phyloP scores from a whole-genome alignment of 2,888 invertebrate species.

The Epinotia demarniana region DNA sequence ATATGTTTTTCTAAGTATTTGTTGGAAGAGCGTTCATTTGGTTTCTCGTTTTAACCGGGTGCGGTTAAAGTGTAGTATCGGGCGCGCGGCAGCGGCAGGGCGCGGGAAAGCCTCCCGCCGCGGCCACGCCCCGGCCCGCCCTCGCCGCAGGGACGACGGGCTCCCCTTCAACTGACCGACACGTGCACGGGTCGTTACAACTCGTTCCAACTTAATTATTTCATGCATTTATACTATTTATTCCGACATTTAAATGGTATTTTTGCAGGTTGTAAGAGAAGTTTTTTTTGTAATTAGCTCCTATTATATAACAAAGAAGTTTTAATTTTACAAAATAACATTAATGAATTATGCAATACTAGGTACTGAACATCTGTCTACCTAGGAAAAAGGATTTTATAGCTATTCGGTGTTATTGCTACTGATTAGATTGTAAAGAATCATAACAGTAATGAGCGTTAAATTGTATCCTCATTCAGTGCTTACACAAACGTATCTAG shows the following conservation, averaged over 20 bases:
- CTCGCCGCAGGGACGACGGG: slow-evolving; percentile 21
- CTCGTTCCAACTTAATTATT: slow-evolving; percentile 9
- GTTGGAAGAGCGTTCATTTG: not conserved
- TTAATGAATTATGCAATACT: too few species aligned
- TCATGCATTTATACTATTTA: not conserved
- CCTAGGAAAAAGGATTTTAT: too few species aligned
- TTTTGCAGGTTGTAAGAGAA: not conserved
- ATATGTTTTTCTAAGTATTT: slow-evolving; percentile 3
- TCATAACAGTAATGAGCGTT: not conserved
- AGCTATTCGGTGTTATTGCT: too few species aligned
- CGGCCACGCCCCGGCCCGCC: slow-evolving; percentile 51
- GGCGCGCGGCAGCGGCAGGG: not conserved
- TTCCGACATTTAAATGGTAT: not conserved
- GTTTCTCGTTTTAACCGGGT: slow-evolving; percentile 14
- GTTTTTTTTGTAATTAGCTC: not conserved
- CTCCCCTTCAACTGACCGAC: slow-evolving; percentile 24
- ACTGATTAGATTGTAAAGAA: too few species aligned
- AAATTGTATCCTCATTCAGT: not conserved
- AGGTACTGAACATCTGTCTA: too few species aligned
- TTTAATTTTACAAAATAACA: too few species aligned
- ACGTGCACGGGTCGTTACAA: slow-evolving; percentile 20
- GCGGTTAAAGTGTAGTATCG: slow-evolving; percentile 18
- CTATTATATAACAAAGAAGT: too few species aligned
- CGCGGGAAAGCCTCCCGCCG: slow-evolving; percentile 40
- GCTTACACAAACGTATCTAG: not conserved